phyloP scores from a whole-genome alignment of 2,888 invertebrate genomes.

The Pharmacophagus antenor region DNA sequence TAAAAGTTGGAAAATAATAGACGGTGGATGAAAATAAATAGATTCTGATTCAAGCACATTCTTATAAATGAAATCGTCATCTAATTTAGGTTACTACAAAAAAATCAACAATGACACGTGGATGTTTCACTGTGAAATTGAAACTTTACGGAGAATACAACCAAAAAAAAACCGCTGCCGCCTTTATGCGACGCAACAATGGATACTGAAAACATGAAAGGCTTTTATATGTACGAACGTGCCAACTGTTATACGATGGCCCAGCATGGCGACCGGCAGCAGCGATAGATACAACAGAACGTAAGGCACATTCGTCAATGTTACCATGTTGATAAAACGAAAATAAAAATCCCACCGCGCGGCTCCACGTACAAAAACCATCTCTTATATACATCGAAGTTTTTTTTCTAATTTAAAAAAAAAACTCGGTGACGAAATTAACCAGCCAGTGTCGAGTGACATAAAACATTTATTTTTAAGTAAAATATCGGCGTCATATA shows the following conservation, averaged over 20 bases:
- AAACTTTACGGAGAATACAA: not conserved
- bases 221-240: not conserved
- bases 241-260: constrained; percentile 1
- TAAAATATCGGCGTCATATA: too few species aligned
- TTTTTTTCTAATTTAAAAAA: too few species aligned
- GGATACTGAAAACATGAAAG: constrained; percentile 11
- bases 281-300: constrained; percentile 3
- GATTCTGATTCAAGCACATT: too few species aligned
- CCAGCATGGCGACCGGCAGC: not conserved
- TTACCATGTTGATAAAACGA: constrained; percentile 8
- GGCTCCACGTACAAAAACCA: not conserved
- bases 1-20: too few species aligned
- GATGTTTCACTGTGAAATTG: not conserved
- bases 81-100: not conserved
- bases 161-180: not conserved
- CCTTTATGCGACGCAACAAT: not conserved
- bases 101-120: not conserved
- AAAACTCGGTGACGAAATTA: too few species aligned
- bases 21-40: too few species aligned
- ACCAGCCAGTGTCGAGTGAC: too few species aligned
- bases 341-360: not conserved
- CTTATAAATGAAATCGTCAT: not conserved
- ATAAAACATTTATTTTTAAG: too few species aligned
- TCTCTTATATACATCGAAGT: too few species aligned
- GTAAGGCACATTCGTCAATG: constrained; percentile 6